A percentile compares a stretch with the other conserved stretches of the same genome.
Evolutionary conservation across 2,888 invertebrate species (phyloP).

Genomic region (Drosophila dives): DNA sequence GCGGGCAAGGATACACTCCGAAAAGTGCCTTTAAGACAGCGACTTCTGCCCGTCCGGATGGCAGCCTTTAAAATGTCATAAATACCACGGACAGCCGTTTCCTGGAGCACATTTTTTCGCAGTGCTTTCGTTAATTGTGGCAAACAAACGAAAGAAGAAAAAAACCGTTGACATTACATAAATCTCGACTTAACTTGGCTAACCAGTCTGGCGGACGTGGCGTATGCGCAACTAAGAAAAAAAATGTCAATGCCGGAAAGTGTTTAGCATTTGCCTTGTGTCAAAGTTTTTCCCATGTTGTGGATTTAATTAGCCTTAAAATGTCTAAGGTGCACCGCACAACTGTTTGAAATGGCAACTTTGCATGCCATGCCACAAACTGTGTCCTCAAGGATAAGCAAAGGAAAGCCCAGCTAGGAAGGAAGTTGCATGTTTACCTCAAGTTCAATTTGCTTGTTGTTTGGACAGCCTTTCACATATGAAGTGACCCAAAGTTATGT

Average conservation of each 20-base stretch:
- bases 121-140: conserved; percentile 56
- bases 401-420: conserved; percentile 47
- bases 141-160: conserved; percentile 8
- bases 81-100: conserved; percentile 62
- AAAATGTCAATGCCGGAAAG: conserved; percentile 78
- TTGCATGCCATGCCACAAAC: conserved; percentile 58
- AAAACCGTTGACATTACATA: conserved; percentile 47
- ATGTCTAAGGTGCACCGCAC: conserved; percentile 35
- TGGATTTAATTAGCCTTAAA: conserved; percentile 76
- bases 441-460: conserved; percentile 73
- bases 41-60: conserved; percentile 27
- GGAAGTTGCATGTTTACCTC: conserved; percentile 76
- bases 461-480: conserved; percentile 46
- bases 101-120: conserved; percentile 43
- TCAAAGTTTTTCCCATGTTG: conserved; percentile 30
- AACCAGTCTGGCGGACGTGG: conserved; percentile 43
- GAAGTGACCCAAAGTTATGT: conserved; percentile 12
- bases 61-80: conserved; percentile 70
- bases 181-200: conserved; percentile 34
- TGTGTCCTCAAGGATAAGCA: conserved; percentile 65
- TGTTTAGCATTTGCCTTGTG: conserved; percentile 65
- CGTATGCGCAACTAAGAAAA: conserved; percentile 67
- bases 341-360: conserved; percentile 58
- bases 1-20: conserved; percentile 1
- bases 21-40: conserved; percentile 35